Conservation (phyloP, 2,797 vertebrate genomes). For the Crenuchus spilurus region DNA sequence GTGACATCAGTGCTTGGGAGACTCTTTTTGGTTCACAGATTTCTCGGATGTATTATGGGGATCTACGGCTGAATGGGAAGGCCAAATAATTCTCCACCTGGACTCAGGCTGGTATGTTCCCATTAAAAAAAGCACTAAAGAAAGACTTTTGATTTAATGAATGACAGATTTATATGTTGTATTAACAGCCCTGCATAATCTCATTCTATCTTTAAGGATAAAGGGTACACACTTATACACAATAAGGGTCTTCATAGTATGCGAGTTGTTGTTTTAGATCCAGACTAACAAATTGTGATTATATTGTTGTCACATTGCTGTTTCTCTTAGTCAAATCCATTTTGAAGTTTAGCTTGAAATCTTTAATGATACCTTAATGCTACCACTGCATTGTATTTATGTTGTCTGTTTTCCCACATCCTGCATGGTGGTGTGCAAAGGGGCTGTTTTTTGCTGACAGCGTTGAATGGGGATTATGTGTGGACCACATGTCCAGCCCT, state of each 20-base stretch:
- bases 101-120: conserved; percentile 62
- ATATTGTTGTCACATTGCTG: not conserved
- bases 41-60: conserved; percentile 34
- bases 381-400: conserved; percentile 19
- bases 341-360: not conserved
- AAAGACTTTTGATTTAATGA: too few species aligned
- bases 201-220: not conserved
- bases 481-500: conserved; percentile 60
- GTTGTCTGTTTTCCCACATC: conserved; percentile 25
- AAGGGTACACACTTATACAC: not conserved
- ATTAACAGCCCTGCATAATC: not conserved
- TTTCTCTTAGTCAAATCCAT: too few species aligned
- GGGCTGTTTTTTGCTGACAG: conserved; percentile 69
- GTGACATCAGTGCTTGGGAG: not conserved
- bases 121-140: not conserved
- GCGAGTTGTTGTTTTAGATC: not conserved
- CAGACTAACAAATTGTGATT: not conserved
- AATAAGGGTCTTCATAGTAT: not conserved
- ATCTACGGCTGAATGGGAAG: conserved; percentile 59
- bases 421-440: conserved; percentile 32
- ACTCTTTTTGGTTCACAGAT: not conserved
- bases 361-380: conserved; percentile 9
- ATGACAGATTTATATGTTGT: not conserved
- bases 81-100: conserved; percentile 54
- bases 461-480: conserved; percentile 67